These are phyloP conservation scores for Heliconius aoede DNA, from an alignment of 2,888 invertebrate species.

Conservation along the genomic window DNA sequence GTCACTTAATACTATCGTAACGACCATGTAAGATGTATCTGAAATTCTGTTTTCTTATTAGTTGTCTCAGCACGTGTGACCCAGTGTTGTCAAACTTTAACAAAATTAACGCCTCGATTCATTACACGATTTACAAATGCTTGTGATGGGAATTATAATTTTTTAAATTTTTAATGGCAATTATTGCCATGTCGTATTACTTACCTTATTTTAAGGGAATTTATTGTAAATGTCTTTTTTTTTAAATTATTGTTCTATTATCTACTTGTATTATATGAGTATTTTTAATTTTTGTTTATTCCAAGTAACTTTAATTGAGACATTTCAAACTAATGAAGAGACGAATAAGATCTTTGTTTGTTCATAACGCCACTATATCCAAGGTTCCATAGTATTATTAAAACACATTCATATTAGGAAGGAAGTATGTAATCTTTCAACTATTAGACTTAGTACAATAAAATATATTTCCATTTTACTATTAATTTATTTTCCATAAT, in stretches of 20 bases:
- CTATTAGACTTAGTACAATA: no score
- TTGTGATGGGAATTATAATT: conserved; percentile 60
- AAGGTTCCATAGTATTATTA: no score
- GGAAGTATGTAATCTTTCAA: no score
- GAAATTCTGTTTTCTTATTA: conserved; percentile 34
- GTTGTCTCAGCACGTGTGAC: conserved; percentile 51
- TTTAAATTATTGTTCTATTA: neutral
- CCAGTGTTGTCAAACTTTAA: conserved; percentile 57
- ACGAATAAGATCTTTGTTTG: no score
- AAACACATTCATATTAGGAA: no score
- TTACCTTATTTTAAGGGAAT: conserved; percentile 6
- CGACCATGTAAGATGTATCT: conserved; percentile 23
- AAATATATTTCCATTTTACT: no score
- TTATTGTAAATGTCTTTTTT: neutral
- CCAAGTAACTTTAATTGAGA: neutral
- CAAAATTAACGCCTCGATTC: conserved; percentile 68
- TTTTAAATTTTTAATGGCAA: conserved; percentile 5
- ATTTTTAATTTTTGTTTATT: neutral
- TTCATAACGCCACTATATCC: neutral
- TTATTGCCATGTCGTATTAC: conserved; percentile 5
- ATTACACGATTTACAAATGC: conserved; percentile 59
- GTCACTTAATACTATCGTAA: conserved; percentile 20
- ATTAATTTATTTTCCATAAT: no score
- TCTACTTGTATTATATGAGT: neutral
- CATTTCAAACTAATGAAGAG: neutral